A percentile compares a stretch with the other conserved stretches of the same genome.
phyloP scores from a whole-genome alignment of 2,888 invertebrate species.

The Campoplex nolae region DNA sequence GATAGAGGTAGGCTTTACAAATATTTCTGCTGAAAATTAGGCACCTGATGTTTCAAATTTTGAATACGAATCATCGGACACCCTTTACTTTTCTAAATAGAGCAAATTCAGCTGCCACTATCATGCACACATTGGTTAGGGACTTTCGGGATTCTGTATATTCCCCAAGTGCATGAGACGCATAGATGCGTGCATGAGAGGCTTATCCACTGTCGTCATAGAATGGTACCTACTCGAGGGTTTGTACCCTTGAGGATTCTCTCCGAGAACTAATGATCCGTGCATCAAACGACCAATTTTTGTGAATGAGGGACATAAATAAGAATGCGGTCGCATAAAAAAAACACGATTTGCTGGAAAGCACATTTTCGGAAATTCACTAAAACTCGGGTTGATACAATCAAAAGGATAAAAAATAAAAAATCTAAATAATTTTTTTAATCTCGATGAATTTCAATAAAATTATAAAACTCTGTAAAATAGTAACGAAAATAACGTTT shows the following conservation, averaged over 20 bases:
- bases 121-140: conserved; percentile 69
- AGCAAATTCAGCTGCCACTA: conserved; percentile 21
- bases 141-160: conserved; percentile 60
- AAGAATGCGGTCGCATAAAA: conserved; percentile 9
- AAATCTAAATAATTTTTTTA: background rate
- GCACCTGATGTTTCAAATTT: background rate
- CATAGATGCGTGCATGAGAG: conserved; percentile 48
- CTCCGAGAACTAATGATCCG: conserved; percentile 49
- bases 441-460: too few species aligned
- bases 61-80: background rate
- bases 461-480: background rate
- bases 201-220: conserved; percentile 42
- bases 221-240: conserved; percentile 24
- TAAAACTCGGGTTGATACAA: background rate
- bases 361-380: background rate
- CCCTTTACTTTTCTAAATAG: conserved; percentile 11
- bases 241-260: conserved; percentile 40
- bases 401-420: background rate
- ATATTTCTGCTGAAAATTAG: background rate
- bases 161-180: conserved; percentile 39
- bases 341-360: conserved; percentile 14
- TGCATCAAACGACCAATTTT: conserved; percentile 52
- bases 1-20: background rate
- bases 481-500: background rate
- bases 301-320: conserved; percentile 5